These are phyloP conservation scores for Tryphoninae sp. DNA, from an alignment of 2,888 invertebrate species.

Conservation along the genomic window DNA sequence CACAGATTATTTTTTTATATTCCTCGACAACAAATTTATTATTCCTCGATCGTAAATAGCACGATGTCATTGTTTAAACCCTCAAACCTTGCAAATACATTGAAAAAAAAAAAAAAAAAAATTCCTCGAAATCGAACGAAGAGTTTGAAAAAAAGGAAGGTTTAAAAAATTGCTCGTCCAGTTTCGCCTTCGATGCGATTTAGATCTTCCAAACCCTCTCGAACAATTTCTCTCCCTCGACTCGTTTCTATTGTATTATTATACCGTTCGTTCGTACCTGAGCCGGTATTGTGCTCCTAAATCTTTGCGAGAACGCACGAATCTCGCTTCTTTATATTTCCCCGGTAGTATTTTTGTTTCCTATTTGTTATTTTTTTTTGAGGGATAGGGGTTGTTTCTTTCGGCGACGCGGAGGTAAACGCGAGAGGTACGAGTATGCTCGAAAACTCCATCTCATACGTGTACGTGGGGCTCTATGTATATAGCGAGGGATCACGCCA, in stretches of 20 bases:
- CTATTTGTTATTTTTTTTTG: neutral
- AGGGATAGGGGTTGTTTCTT: neutral
- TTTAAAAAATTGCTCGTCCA: no score
- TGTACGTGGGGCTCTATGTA: neutral
- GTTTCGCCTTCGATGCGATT: no score
- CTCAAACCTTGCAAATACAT: no score
- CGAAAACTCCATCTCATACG: constrained; percentile 25
- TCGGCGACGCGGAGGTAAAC: constrained; percentile 1
- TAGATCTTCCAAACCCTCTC: no score
- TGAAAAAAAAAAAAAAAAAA: no score
- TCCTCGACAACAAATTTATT: no score
- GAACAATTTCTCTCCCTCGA: no score
- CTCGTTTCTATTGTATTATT: neutral
- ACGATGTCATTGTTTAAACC: no score
- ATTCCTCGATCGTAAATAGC: no score
- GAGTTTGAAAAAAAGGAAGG: no score
- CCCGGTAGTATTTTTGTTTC: neutral
- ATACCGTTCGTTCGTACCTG: neutral
- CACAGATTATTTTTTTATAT: no score
- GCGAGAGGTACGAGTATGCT: neutral
- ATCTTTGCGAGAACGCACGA: neutral
- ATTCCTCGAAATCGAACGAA: no score
- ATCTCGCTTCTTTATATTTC: constrained; percentile 16
- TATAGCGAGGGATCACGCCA: constrained; percentile 56
- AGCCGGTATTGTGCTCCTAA: neutral